phyloP scores from a whole-genome alignment of 2,888 invertebrate species.

The Hyles lineata region DNA sequence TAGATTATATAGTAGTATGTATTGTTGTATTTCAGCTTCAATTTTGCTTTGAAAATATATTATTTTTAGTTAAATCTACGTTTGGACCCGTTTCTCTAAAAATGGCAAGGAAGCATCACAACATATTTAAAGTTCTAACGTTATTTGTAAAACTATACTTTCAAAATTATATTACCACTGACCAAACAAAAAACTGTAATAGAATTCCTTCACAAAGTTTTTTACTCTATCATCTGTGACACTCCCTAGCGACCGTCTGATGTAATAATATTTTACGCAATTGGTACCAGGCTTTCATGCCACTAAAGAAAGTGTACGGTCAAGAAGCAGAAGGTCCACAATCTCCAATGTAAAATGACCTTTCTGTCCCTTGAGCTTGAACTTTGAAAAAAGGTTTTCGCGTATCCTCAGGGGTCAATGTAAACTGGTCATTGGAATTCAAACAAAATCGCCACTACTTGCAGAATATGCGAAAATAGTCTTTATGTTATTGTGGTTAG shows the following conservation, averaged over 20 bases:
- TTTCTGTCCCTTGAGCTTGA: constrained; percentile 40
- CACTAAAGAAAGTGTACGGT: constrained; percentile 67
- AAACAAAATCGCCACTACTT: constrained; percentile 35
- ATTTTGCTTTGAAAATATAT: not conserved
- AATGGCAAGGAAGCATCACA: no score
- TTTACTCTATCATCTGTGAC: constrained; percentile 58
- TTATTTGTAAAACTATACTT: constrained; percentile 6
- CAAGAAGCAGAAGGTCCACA: constrained; percentile 55
- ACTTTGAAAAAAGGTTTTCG: constrained; percentile 9
- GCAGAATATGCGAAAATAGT: constrained; percentile 40
- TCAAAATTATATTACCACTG: constrained; percentile 25
- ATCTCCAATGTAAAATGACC: constrained; percentile 38
- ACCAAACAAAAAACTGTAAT: constrained; percentile 41
- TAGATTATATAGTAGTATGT: no score
- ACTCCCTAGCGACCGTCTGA: constrained; percentile 58
- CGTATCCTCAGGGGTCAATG: constrained; percentile 5
- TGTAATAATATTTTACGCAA: constrained; percentile 75
- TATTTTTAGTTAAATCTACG: not conserved
- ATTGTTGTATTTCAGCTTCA: not conserved
- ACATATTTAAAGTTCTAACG: no score
- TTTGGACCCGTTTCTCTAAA: no score
- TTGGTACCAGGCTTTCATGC: constrained; percentile 75
- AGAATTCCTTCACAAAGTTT: constrained; percentile 49
- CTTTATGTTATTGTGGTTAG: constrained; percentile 50
- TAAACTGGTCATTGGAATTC: constrained; percentile 32